These are phyloP conservation scores for Buathra laborator DNA, from an alignment of 2,888 invertebrate genomes.

Conservation along the genomic window DNA sequence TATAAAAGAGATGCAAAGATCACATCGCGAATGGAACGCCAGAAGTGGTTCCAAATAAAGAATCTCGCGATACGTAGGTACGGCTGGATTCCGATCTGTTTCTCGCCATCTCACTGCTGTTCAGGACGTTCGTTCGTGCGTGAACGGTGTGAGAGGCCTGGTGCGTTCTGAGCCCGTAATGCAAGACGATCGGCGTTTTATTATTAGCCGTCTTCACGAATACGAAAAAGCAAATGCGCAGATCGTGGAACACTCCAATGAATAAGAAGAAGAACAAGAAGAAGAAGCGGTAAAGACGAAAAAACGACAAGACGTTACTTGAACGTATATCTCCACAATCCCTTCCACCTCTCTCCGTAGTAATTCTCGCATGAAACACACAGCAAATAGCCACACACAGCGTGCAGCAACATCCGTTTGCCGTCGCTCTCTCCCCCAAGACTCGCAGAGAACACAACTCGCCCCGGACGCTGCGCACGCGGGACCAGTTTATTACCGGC, in stretches of 20 bases:
- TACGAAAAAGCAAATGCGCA: slow-evolving; percentile 43
- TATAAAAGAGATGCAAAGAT: slow-evolving; percentile 11
- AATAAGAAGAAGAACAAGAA: slow-evolving; percentile 40
- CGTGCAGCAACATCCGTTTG: slow-evolving; percentile 44
- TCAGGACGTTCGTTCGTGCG: slow-evolving; percentile 76
- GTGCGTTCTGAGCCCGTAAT: slow-evolving; percentile 54
- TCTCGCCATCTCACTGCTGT: slow-evolving; percentile 69
- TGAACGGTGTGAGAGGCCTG: slow-evolving; percentile 72
- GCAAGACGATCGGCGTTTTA: slow-evolving; percentile 74
- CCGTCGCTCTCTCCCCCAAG: slow-evolving; percentile 44
- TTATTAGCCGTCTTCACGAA: slow-evolving; percentile 72
- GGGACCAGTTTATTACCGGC: slow-evolving; percentile 71
- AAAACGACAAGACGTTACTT: slow-evolving; percentile 25
- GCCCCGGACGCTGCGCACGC: slow-evolving; percentile 55
- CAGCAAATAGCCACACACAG: slow-evolving; percentile 12
- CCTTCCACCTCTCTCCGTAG: slow-evolving; percentile 40
- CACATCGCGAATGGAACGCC: neutral
- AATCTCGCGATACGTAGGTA: slow-evolving; percentile 67
- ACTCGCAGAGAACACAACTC: slow-evolving; percentile 44
- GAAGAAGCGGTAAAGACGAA: slow-evolving; percentile 12
- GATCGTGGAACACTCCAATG: slow-evolving; percentile 49
- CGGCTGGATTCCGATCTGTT: slow-evolving; percentile 76
- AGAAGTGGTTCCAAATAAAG: neutral
- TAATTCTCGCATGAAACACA: slow-evolving; percentile 53
- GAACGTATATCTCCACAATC: slow-evolving; percentile 12